A percentile compares a stretch with the other conserved stretches of the same genome.
Conservation (phyloP, 2,113 vertebrate genomes). For the Oncorhynchus mykiss region DNA sequence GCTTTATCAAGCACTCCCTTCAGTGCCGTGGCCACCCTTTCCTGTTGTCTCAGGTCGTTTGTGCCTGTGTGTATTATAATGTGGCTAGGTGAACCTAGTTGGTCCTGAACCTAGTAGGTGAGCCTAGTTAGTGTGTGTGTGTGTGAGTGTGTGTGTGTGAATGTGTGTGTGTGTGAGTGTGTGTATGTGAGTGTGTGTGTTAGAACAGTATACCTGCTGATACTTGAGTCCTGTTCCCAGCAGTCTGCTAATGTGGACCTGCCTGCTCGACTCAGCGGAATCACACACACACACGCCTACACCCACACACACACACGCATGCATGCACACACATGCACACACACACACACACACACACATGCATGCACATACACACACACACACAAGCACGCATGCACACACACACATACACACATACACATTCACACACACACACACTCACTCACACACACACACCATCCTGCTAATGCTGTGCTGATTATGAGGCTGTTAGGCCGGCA, state of each 20-base stretch:
- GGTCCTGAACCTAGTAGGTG: too few species aligned
- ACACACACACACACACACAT: neutral
- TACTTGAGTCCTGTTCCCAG: conserved; percentile 55
- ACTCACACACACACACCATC: conserved; percentile 46
- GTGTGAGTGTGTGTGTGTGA: too few species aligned
- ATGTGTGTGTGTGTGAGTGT: too few species aligned
- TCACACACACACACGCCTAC: neutral
- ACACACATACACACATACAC: too few species aligned
- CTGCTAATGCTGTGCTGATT: conserved; percentile 74
- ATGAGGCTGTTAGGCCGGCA: conserved; percentile 70
- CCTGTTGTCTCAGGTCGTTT: too few species aligned
- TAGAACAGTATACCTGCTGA: conserved; percentile 54
- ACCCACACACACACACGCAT: too few species aligned
- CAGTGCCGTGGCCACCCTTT: too few species aligned
- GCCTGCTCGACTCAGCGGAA: conserved; percentile 58
- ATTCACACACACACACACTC: neutral
- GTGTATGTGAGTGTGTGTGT: too few species aligned
- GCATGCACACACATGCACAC: neutral
- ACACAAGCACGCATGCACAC: accelerated
- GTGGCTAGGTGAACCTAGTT: too few species aligned
- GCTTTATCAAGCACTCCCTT: too few species aligned
- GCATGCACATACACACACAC: accelerated
- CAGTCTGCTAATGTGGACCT: conserved; percentile 74
- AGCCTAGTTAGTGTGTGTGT: too few species aligned
- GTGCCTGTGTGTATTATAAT: too few species aligned